Evolutionary conservation across 2,797 vertebrate genomes (phyloP).

Genomic region (Diglossa cyanea): DNA sequence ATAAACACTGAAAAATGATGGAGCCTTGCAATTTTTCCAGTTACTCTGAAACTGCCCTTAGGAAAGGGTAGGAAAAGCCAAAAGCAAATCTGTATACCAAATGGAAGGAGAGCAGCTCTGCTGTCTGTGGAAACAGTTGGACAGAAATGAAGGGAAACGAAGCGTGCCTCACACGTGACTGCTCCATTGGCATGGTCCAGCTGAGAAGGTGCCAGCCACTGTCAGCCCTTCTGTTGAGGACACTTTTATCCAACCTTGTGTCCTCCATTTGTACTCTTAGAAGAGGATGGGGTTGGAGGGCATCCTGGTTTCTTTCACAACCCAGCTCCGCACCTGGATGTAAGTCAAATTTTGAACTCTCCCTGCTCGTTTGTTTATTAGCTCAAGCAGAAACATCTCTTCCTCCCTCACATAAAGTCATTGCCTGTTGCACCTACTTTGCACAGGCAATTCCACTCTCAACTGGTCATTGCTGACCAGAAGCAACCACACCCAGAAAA

Average conservation of each 20-base stretch:
- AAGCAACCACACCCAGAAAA: not conserved
- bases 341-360: not conserved
- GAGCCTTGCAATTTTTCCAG: not conserved
- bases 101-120: not conserved
- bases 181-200: not conserved
- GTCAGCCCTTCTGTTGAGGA: slow-evolving; percentile 12
- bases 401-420: not conserved
- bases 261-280: not conserved
- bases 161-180: not conserved
- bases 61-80: not conserved
- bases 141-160: slow-evolving; percentile 10
- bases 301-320: not conserved
- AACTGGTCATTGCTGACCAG: not conserved
- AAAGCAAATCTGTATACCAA: not conserved
- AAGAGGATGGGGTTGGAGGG: not conserved
- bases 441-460: not conserved
- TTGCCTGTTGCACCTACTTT: not conserved
- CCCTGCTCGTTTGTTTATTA: not conserved
- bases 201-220: not conserved
- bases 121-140: slow-evolving; percentile 9
- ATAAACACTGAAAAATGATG: not conserved
- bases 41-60: not conserved
- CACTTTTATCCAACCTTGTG: not conserved
- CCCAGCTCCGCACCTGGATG: not conserved
- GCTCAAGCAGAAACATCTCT: not conserved